Conservation (phyloP, 2,797 vertebrate species). For the Aldrovandia affinis region DNA sequence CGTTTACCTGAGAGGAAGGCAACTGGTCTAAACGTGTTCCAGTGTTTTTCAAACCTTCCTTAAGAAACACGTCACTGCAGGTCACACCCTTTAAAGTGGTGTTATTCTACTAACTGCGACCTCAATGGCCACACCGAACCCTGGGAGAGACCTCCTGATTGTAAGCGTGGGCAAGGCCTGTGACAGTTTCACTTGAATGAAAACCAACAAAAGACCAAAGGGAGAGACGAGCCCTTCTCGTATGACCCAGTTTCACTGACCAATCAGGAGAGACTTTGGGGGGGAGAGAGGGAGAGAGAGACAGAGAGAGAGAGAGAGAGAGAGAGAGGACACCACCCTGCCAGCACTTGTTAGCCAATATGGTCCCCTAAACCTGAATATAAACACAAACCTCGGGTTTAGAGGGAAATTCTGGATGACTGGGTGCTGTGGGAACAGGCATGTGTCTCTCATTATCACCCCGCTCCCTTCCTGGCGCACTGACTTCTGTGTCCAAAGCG, state of each 20-base stretch:
- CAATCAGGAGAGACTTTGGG: slow-evolving; percentile 39
- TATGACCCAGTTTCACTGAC: slow-evolving; percentile 62
- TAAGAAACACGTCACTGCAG: slow-evolving; percentile 1
- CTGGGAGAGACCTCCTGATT: slow-evolving; percentile 37
- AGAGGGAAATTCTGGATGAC: slow-evolving; percentile 7
- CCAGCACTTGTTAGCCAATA: slow-evolving; percentile 26
- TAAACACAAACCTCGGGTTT: neutral
- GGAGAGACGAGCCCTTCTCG: slow-evolving; percentile 47
- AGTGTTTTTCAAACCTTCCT: neutral
- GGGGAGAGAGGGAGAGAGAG: too few species aligned
- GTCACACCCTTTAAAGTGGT: neutral
- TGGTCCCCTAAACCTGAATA: neutral
- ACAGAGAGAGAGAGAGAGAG: too few species aligned
- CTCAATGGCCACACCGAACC: neutral
- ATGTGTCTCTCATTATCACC: slow-evolving; percentile 50
- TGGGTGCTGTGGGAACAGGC: slow-evolving; percentile 58
- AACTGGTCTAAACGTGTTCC: neutral
- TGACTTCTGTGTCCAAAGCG: slow-evolving; percentile 15
- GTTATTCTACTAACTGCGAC: neutral
- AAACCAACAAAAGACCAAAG: slow-evolving; percentile 62
- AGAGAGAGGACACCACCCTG: slow-evolving; percentile 27
- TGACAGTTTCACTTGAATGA: slow-evolving; percentile 55
- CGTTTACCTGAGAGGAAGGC: neutral
- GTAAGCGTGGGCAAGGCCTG: slow-evolving; percentile 54
- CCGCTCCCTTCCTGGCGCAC: slow-evolving; percentile 20